Percentiles rank a stretch among this genome's conserved stretches.
Evolutionary conservation across 2,888 invertebrate species (phyloP).

Genomic region (Clunio marinus): DNA sequence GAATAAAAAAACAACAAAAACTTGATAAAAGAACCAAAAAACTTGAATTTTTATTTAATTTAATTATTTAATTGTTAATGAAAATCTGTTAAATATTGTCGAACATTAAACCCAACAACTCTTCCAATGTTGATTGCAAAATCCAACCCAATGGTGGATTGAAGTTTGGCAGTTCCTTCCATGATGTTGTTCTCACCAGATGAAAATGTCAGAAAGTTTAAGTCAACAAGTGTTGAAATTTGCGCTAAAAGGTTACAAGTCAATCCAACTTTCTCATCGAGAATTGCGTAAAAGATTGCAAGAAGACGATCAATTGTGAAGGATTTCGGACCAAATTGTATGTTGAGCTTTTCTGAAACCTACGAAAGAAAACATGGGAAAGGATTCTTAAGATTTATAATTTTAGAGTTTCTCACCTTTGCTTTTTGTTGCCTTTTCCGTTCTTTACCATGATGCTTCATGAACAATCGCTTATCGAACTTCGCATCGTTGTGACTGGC

Average conservation of each 20-base stretch:
- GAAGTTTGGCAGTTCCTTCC: conserved; percentile 73
- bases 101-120: conserved; percentile 69
- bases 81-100: conserved; percentile 72
- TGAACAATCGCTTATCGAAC: conserved; percentile 80
- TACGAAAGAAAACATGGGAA: conserved; percentile 41
- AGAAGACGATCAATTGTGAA: conserved; percentile 77
- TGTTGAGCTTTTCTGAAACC: conserved; percentile 58
- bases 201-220: conserved; percentile 68
- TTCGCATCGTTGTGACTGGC: conserved; percentile 90
- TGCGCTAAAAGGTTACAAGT: conserved; percentile 84
- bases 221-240: conserved; percentile 78
- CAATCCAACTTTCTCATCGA: conserved; percentile 77
- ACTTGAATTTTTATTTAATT: too few species aligned
- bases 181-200: conserved; percentile 66
- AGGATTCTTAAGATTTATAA: too few species aligned
- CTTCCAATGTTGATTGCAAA: conserved; percentile 74
- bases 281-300: conserved; percentile 85
- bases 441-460: conserved; percentile 72
- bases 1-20: conserved; percentile 33
- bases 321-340: conserved; percentile 74
- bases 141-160: conserved; percentile 78
- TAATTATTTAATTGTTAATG: not conserved
- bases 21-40: not conserved
- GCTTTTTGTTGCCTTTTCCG: conserved; percentile 63
- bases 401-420: too few species aligned